These are phyloP conservation scores for Siphonodentalium dalli DNA, from an alignment of 2,888 invertebrate species.

Conservation along the genomic window DNA sequence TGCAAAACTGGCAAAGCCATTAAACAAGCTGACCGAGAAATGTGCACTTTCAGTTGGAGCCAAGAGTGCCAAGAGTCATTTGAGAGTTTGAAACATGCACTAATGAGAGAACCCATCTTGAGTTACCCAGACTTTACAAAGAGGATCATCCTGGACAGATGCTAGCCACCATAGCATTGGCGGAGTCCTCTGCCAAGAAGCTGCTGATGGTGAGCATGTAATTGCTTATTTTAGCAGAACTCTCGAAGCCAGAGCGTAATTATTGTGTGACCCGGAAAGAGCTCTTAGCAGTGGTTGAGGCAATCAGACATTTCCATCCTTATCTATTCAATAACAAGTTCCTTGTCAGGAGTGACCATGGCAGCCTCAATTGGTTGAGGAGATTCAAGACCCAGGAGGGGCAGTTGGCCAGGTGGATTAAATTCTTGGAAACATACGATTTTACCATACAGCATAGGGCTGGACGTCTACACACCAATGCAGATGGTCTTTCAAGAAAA, in stretches of 20 bases:
- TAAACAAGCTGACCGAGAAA: no score
- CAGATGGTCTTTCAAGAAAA: slow-evolving; percentile 16
- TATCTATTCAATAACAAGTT: slow-evolving; percentile 15
- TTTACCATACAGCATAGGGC: slow-evolving; percentile 17
- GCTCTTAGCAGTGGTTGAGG: neutral
- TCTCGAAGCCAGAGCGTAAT: slow-evolving; percentile 8
- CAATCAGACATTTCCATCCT: slow-evolving; percentile 18
- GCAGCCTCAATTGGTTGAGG: slow-evolving; percentile 18
- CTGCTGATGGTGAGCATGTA: slow-evolving; percentile 2
- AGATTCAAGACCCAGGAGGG: slow-evolving; percentile 20
- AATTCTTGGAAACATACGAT: slow-evolving; percentile 12
- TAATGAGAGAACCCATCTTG: no score
- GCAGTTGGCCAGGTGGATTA: slow-evolving; percentile 26
- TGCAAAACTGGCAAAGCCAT: neutral
- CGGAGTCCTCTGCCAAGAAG: slow-evolving; percentile 10
- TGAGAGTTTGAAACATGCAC: no score
- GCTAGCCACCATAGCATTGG: no score
- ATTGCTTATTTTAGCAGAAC: slow-evolving; percentile 11
- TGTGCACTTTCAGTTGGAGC: no score
- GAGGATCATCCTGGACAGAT: no score
- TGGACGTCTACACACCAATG: slow-evolving; percentile 22
- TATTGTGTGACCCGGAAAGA: slow-evolving; percentile 14
- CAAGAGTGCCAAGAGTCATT: no score
- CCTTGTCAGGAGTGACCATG: slow-evolving; percentile 18
- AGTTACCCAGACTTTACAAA: no score